phyloP scores from a whole-genome alignment of 2,888 invertebrate species.

The Muschampia plurimacula region DNA sequence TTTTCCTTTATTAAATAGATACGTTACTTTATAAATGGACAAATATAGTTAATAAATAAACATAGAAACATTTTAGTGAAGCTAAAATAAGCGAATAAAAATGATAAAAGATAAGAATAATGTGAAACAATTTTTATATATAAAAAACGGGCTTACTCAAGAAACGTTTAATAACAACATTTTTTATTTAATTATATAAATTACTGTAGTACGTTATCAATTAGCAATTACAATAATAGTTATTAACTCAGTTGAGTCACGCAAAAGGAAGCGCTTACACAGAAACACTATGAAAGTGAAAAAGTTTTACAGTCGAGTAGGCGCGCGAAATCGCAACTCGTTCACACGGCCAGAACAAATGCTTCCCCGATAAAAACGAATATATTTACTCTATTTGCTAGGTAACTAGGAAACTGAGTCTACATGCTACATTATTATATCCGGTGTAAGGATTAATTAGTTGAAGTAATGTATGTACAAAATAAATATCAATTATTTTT shows the following conservation, averaged over 20 bases:
- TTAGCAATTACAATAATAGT: constrained; percentile 29
- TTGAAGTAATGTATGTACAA: background rate
- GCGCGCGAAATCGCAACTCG: constrained; percentile 47
- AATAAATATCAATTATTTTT: background rate
- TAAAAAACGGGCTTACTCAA: too few relatives aligned
- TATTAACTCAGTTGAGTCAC: constrained; percentile 36
- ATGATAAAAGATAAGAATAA: too few relatives aligned
- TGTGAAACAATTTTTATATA: too few relatives aligned
- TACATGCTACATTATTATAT: constrained; percentile 20
- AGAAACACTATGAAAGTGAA: constrained; percentile 53
- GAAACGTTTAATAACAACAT: too few relatives aligned
- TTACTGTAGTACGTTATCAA: constrained; percentile 5
- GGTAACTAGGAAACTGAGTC: constrained; percentile 16
- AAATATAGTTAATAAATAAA: too few relatives aligned
- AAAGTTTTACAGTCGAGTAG: constrained; percentile 46
- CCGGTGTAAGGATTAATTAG: constrained; percentile 24
- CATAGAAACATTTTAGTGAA: too few relatives aligned
- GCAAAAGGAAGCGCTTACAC: constrained; percentile 51
- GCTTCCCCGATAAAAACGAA: constrained; percentile 41
- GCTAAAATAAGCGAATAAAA: too few relatives aligned
- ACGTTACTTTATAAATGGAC: too few relatives aligned
- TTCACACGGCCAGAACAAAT: constrained; percentile 38
- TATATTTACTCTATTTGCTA: background rate
- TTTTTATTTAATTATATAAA: background rate
- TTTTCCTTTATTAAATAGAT: too few relatives aligned